A percentile compares a stretch with the other conserved stretches of the same genome.
Evolutionary conservation across 2,113 vertebrate species (phyloP).

Genomic region (Anguilla rostrata): DNA sequence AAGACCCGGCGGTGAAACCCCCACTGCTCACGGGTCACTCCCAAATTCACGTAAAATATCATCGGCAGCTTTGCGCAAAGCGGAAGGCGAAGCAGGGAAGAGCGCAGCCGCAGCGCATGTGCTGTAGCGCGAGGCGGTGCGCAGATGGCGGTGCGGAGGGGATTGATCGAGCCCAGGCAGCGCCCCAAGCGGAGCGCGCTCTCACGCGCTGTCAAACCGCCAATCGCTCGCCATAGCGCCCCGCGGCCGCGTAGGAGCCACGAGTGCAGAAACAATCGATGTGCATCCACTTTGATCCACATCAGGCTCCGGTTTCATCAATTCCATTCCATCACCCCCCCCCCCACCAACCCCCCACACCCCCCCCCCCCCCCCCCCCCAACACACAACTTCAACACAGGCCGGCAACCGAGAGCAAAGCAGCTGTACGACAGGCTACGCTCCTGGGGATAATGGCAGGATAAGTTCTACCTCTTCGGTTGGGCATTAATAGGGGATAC

Average conservation of each 20-base stretch:
- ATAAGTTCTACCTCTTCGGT: not conserved
- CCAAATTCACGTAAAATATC: not conserved
- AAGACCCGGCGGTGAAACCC: not conserved
- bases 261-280: not conserved
- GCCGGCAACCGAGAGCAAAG: not conserved
- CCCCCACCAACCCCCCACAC: no score
- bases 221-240: not conserved
- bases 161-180: not conserved
- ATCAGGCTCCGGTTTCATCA: not conserved
- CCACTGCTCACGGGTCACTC: not conserved
- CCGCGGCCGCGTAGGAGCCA: not conserved
- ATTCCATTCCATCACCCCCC: not conserved
- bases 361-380: no score
- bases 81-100: not conserved
- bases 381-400: not conserved
- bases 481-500: not conserved
- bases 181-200: not conserved
- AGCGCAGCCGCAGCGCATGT: not conserved
- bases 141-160: not conserved
- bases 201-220: not conserved
- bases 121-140: no score
- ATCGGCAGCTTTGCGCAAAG: not conserved
- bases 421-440: not conserved
- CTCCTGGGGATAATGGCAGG: not conserved
- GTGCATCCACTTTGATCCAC: not conserved